Evolutionary conservation across 2,888 invertebrate genomes (phyloP).

Genomic region (Trachelus iudaicus): DNA sequence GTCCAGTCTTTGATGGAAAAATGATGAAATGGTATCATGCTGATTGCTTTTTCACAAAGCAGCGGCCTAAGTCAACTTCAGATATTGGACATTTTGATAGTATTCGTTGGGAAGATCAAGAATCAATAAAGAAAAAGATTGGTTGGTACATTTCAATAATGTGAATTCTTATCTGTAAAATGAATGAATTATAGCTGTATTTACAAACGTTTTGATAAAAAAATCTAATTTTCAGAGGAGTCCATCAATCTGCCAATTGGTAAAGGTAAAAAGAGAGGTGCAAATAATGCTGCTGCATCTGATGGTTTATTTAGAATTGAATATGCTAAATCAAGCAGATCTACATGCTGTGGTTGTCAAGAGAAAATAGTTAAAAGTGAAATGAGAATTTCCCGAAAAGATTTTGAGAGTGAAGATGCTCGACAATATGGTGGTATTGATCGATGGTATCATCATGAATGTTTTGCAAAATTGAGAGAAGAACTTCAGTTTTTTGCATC

Average conservation of each 20-base stretch:
- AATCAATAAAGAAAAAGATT: slow-evolving; percentile 76
- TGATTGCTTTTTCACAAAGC: slow-evolving; percentile 86
- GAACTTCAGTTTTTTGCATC: slow-evolving; percentile 79
- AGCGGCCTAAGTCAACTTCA: slow-evolving; percentile 76
- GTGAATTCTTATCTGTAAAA: neutral
- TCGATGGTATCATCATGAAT: slow-evolving; percentile 92
- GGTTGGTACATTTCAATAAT: slow-evolving; percentile 66
- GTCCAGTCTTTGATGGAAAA: slow-evolving; percentile 87
- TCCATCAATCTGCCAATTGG: slow-evolving; percentile 65
- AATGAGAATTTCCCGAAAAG: slow-evolving; percentile 82
- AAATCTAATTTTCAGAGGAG: slow-evolving; percentile 22
- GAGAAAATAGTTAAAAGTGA: slow-evolving; percentile 81
- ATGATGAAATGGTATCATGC: slow-evolving; percentile 90
- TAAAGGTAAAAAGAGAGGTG: slow-evolving; percentile 69
- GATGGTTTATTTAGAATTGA: slow-evolving; percentile 80
- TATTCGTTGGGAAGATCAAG: slow-evolving; percentile 86
- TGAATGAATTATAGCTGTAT: neutral
- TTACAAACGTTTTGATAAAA: slow-evolving; percentile 4
- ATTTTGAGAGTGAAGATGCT: slow-evolving; percentile 84
- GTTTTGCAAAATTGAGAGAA: slow-evolving; percentile 82
- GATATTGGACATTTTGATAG: slow-evolving; percentile 86
- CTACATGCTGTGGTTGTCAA: slow-evolving; percentile 86
- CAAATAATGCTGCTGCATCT: slow-evolving; percentile 55
- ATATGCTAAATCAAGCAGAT: slow-evolving; percentile 86
- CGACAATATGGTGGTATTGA: slow-evolving; percentile 85